Evolutionary conservation across 2,113 vertebrate species (phyloP).

Genomic region (Neolamprologus kungweensis): DNA sequence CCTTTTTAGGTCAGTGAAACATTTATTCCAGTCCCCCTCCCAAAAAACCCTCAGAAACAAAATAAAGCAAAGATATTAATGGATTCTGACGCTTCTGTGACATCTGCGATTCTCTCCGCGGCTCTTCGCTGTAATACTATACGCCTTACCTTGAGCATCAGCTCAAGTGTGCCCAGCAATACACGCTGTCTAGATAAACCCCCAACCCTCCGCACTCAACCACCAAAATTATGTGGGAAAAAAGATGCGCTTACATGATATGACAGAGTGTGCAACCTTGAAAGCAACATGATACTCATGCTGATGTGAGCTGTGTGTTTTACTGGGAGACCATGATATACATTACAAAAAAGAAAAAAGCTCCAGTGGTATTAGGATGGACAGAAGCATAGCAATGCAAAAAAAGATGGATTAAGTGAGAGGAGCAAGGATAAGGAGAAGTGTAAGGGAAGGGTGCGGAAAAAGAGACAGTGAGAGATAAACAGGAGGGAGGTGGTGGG

Average conservation of each 20-base stretch:
- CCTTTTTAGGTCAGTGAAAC: background rate
- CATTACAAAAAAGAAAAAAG: constrained; percentile 5
- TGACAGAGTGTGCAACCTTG: constrained; percentile 8
- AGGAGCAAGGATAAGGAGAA: background rate
- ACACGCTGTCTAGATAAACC: constrained; percentile 17
- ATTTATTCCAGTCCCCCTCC: background rate
- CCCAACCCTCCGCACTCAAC: background rate
- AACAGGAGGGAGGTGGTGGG: background rate
- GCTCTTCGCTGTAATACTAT: constrained; percentile 3
- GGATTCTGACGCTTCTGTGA: background rate
- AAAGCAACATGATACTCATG: constrained; percentile 22
- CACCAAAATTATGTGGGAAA: constrained; percentile 1
- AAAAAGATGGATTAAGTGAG: constrained; percentile 20
- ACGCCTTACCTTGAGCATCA: constrained; percentile 24
- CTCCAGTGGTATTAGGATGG: background rate
- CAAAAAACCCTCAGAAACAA: background rate
- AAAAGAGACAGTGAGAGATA: constrained; percentile 5
- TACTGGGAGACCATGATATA: constrained; percentile 1
- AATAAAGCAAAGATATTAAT: constrained; percentile 17
- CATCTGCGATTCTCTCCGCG: background rate
- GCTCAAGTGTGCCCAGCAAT: background rate
- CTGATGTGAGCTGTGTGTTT: constrained; percentile 2
- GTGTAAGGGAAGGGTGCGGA: background rate
- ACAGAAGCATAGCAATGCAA: background rate
- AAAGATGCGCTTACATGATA: constrained; percentile 36